Evolutionary conservation across 92 coral and sea anemone genomes (phyloP), one percentile per base, ranked within the genome.

Genomic region (Phymanthus crucifer): DNA sequence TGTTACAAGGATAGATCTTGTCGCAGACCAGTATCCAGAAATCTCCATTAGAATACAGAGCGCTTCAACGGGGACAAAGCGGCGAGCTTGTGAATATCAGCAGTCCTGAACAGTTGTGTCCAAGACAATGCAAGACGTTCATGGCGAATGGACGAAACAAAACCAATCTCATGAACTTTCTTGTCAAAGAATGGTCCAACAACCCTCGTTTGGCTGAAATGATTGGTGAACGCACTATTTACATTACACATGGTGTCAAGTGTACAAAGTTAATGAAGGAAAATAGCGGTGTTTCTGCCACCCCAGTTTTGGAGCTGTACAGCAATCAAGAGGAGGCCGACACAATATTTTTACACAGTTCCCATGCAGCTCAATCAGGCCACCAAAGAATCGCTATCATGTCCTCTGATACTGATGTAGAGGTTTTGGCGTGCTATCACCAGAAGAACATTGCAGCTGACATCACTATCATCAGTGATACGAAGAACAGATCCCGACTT

Each of bases 101-200:
- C 43, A 85, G 90, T 72, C 54, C 85, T 33, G 82, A 86, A 58
- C 93, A 89, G 84, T 52, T 72, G 34, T 85, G 87, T 50, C 88
- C 88, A 2, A 71, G 88, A 32, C 94, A 87, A 72, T 90, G 89
- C 91, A 73, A 75, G 37, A 90, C 79, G 73, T 87, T 87, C 56
- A 31, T 86, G 33, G 78, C 85, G 32, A 77, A 40, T 66, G 90
- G 91, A 13, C 14, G 18, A 40, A 84, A 87, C 80, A 87, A 90
- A 50, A 70, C 67, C 45, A 40, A 74, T 57, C 84, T 89, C 34
- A 40, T 89, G 87, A 33, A 58, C 14, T 86, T 81, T 76, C n/a
- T 89, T 38, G 84, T 52, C 17, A 57, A 47, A 71, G 78, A 72
- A 58, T 89, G 90, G 90, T 48, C 78, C 31, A 77, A 76, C 32